Percentiles rank a stretch among this genome's conserved stretches.
Conservation (phyloP, 2,888 invertebrate genomes). For the Cremastobaeus sp. region DNA sequence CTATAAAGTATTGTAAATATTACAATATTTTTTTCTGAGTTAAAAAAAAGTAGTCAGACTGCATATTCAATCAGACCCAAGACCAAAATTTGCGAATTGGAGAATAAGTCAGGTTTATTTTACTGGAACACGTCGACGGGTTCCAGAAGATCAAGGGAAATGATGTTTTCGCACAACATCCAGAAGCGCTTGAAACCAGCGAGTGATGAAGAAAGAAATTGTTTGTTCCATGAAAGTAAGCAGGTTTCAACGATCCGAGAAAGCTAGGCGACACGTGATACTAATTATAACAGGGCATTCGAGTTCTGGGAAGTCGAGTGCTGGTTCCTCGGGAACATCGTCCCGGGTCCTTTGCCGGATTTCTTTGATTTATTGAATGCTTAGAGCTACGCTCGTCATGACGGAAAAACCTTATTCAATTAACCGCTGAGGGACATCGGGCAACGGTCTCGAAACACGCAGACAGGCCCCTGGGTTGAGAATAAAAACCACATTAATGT, state of each 20-base stretch:
- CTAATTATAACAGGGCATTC: constrained; percentile 74
- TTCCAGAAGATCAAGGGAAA: not conserved
- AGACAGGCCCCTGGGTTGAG: constrained; percentile 47
- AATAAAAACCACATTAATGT: constrained; percentile 52
- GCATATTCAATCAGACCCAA: too few relatives aligned
- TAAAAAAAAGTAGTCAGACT: too few relatives aligned
- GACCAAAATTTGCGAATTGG: too few relatives aligned
- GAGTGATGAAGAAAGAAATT: constrained; percentile 38
- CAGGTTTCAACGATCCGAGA: constrained; percentile 43
- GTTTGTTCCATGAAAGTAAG: constrained; percentile 65
- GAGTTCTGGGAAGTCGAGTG: constrained; percentile 73
- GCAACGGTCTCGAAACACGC: constrained; percentile 32
- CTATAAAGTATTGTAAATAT: too few relatives aligned
- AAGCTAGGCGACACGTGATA: constrained; percentile 69
- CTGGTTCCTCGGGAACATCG: constrained; percentile 50
- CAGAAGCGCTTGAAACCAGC: constrained; percentile 9
- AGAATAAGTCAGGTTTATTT: too few relatives aligned
- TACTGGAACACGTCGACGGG: too few relatives aligned
- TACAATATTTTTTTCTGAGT: too few relatives aligned
- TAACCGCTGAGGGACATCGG: constrained; percentile 33
- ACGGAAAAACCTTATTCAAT: constrained; percentile 56
- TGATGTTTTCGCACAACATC: not conserved
- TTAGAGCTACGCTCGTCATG: constrained; percentile 33
- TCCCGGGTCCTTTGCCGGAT: constrained; percentile 49
- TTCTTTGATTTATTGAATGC: constrained; percentile 58